Percentiles rank a stretch among this genome's conserved stretches.
These are phyloP conservation scores for Acanthurus leucopareius DNA, from an alignment of 2,797 vertebrate species.

Conservation along the genomic window DNA sequence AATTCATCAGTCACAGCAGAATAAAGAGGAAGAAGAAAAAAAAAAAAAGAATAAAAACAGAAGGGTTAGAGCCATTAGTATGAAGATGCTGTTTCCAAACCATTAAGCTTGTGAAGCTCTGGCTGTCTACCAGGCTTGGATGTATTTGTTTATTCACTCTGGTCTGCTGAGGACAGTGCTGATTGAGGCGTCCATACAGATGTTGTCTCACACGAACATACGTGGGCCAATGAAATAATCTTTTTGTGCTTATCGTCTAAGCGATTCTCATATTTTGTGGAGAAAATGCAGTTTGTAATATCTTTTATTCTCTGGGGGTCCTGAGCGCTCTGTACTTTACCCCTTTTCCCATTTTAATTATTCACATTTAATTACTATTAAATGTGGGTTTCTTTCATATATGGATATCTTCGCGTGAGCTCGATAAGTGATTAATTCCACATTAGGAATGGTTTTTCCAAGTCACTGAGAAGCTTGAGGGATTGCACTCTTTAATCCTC, in stretches of 20 bases:
- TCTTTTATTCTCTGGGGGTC: conserved; percentile 55
- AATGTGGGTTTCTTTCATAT: conserved; percentile 48
- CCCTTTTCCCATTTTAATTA: conserved; percentile 77
- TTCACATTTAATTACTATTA: conserved; percentile 78
- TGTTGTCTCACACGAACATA: conserved; percentile 29
- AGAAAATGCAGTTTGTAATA: conserved; percentile 59
- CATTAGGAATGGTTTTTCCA: conserved; percentile 55
- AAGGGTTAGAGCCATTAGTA: conserved; percentile 36
- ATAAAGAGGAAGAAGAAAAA: neutral
- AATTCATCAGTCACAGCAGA: conserved; percentile 16
- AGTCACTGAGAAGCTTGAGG: conserved; percentile 70
- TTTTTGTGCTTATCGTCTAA: conserved; percentile 31
- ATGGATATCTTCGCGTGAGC: conserved; percentile 59
- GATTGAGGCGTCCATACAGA: conserved; percentile 30
- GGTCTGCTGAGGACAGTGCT: conserved; percentile 23
- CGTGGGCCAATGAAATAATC: conserved; percentile 28
- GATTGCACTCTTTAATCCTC: conserved; percentile 70
- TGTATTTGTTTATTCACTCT: conserved; percentile 45
- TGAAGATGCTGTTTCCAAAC: conserved; percentile 49
- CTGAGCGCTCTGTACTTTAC: conserved; percentile 47
- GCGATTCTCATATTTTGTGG: conserved; percentile 24
- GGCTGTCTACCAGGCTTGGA: conserved; percentile 6
- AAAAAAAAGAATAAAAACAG: neutral
- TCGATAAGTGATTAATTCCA: conserved; percentile 70
- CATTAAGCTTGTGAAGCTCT: conserved; percentile 42